Evolutionary conservation across 2,113 vertebrate species (phyloP).

Genomic region (Varanus komodoensis): DNA sequence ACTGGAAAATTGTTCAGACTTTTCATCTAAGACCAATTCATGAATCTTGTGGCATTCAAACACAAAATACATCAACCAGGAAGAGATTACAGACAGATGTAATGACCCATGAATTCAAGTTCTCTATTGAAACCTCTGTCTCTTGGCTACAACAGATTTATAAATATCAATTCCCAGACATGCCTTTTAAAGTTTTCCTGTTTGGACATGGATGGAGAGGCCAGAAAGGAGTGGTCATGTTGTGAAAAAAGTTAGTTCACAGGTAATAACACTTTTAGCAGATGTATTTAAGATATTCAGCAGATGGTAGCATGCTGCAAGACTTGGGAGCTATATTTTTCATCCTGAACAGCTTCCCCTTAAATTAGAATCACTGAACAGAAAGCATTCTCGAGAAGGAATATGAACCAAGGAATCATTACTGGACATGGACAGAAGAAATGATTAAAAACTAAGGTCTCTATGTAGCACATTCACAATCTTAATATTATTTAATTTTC

Average conservation of each 20-base stretch:
- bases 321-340: neutral
- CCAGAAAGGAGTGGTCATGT: slow-evolving; percentile 3
- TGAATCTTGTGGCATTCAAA: slow-evolving; percentile 8
- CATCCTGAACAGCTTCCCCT: neutral
- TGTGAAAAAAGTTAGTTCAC: neutral
- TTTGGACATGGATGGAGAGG: neutral
- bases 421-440: neutral
- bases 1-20: neutral
- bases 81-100: slow-evolving; percentile 20
- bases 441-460: neutral
- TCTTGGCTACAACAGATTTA: slow-evolving; percentile 1
- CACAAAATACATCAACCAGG: slow-evolving; percentile 13
- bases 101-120: slow-evolving; percentile 14
- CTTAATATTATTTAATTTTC: neutral
- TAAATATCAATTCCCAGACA: slow-evolving; percentile 19
- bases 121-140: slow-evolving; percentile 5
- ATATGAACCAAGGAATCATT: neutral
- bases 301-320: slow-evolving; percentile 14
- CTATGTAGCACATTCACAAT: neutral
- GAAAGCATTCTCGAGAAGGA: neutral
- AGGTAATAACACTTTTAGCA: slow-evolving; percentile 9
- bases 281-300: slow-evolving; percentile 10
- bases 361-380: neutral
- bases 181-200: neutral
- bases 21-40: neutral